Conservation (phyloP, 2,113 vertebrate species). For the Numida meleagris region DNA sequence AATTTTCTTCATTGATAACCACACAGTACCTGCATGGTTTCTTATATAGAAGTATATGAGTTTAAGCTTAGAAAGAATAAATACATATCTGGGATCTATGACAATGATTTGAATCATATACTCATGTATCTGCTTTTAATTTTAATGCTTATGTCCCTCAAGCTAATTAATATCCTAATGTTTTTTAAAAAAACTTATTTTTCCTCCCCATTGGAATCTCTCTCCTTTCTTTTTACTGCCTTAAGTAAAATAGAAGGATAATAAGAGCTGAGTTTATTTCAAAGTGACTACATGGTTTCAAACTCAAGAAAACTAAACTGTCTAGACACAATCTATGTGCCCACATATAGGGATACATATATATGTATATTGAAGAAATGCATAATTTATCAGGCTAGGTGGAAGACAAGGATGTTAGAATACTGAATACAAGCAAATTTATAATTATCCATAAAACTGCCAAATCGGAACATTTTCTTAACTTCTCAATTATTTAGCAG, state of each 20-base stretch:
- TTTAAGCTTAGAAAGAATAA: background rate
- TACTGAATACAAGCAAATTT: background rate
- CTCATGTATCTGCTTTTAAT: background rate
- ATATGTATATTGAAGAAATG: background rate
- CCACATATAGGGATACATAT: background rate
- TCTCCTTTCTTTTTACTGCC: background rate
- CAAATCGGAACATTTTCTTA: constrained; percentile 4
- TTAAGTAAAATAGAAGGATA: background rate
- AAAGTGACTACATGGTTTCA: background rate
- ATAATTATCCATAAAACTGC: background rate
- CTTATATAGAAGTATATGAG: background rate
- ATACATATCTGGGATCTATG: background rate
- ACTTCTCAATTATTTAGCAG: background rate
- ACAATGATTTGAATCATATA: background rate
- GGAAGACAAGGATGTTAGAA: background rate
- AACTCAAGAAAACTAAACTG: background rate
- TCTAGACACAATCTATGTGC: background rate
- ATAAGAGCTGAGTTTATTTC: background rate
- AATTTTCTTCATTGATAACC: background rate
- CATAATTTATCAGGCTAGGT: constrained; percentile 9
- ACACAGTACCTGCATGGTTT: background rate
- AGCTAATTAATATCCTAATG: background rate
- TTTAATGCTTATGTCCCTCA: background rate
- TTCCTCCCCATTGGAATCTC: background rate
- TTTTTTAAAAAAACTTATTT: background rate